Percentiles rank a stretch among this genome's conserved stretches.
Conservation (phyloP, 2,797 vertebrate genomes). For the Aulostomus chinensis region DNA sequence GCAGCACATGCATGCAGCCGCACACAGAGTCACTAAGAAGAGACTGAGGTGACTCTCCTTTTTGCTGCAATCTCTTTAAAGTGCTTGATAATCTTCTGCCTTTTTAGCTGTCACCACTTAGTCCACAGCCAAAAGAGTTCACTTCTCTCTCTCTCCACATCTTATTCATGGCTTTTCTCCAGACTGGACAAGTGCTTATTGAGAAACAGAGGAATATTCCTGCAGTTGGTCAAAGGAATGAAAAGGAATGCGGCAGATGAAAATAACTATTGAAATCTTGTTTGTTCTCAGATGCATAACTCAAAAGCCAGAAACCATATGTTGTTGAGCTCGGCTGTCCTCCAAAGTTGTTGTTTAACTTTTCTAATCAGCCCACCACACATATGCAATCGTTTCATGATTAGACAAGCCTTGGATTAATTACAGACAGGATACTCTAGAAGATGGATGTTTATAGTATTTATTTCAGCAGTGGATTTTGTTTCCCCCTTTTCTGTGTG, state of each 20-base stretch:
- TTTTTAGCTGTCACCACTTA: constrained; percentile 64
- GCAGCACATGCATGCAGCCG: constrained; percentile 6
- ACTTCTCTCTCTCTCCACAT: constrained; percentile 23
- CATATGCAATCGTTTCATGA: constrained; percentile 41
- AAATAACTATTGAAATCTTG: constrained; percentile 20
- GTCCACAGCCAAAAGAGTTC: constrained; percentile 42
- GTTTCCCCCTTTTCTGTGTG: constrained; percentile 32
- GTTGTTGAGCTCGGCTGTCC: constrained; percentile 24
- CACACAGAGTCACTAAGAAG: constrained; percentile 10
- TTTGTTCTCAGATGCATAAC: constrained; percentile 31
- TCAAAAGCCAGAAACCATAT: constrained; percentile 54
- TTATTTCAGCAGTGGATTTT: constrained; percentile 52
- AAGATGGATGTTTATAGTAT: constrained; percentile 51
- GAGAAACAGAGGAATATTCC: constrained; percentile 42
- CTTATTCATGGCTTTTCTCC: constrained; percentile 40
- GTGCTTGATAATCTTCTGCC: constrained; percentile 56
- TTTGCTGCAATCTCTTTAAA: constrained; percentile 48
- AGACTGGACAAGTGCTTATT: constrained; percentile 66
- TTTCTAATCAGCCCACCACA: constrained; percentile 39
- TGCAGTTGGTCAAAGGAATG: constrained; percentile 20
- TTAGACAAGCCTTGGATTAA: constrained; percentile 36
- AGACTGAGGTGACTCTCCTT: constrained; percentile 45
- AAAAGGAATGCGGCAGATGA: constrained; percentile 29
- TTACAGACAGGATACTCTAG: constrained; percentile 38
- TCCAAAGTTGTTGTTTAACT: constrained; percentile 51